These are phyloP conservation scores for Gallinago nigripennis DNA, from an alignment of 2,797 vertebrate species.

Conservation along the genomic window DNA sequence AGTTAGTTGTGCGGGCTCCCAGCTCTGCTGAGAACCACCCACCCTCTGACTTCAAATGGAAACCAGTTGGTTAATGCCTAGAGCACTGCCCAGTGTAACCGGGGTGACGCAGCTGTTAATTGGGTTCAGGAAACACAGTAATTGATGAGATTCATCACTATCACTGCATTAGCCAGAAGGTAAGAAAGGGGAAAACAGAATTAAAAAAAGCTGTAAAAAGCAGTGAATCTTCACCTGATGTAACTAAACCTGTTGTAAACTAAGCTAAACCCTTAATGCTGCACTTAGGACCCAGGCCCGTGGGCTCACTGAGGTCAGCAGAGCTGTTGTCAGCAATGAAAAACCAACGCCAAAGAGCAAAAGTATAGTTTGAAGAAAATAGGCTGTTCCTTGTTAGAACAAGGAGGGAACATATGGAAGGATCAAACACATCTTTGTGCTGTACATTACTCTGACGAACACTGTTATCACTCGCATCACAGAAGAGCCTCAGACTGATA, in stretches of 20 bases:
- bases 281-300: no score
- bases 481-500: background rate
- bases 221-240: background rate
- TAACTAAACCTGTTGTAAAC: background rate
- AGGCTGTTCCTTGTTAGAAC: background rate
- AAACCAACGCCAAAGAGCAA: background rate
- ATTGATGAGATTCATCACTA: background rate
- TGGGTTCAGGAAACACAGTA: background rate
- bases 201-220: background rate
- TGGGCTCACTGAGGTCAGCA: rapidly evolving
- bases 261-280: no score
- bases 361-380: rapidly evolving
- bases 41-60: no score
- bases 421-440: background rate
- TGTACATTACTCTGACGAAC: background rate
- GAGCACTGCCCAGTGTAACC: background rate
- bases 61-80: background rate
- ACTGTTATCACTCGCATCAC: background rate
- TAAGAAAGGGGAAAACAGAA: background rate
- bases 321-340: background rate
- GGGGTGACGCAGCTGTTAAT: background rate
- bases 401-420: background rate
- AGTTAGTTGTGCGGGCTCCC: background rate
- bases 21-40: background rate
- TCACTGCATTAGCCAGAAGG: background rate